Evolutionary conservation across 1,140 invertebrate genomes (phyloP).

Genomic region (Aradophagus sp.): DNA sequence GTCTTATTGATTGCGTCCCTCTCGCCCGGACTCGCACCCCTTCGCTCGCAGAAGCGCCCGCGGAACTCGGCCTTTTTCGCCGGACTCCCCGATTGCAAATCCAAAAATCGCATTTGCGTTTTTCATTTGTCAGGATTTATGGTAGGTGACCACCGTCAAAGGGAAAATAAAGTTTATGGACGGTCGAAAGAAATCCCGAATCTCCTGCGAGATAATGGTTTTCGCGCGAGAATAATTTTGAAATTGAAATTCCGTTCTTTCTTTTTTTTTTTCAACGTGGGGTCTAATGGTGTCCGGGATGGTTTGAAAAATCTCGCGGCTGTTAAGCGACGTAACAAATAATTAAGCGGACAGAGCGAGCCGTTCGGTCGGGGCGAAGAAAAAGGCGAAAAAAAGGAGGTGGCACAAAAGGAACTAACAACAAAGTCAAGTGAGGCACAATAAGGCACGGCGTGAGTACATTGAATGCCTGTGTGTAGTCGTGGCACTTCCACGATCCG

Average conservation of each 20-base stretch:
- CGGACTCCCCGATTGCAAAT: conserved; percentile 46
- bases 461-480: conserved; percentile 68
- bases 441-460: conserved; percentile 71
- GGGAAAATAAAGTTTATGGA: too few relatives aligned
- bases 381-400: conserved; percentile 47
- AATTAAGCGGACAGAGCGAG: conserved; percentile 62
- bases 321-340: conserved; percentile 63
- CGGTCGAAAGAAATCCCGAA: not conserved
- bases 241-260: too few relatives aligned
- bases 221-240: too few relatives aligned
- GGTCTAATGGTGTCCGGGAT: conserved; percentile 8
- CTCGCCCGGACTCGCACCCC: conserved; percentile 53
- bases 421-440: conserved; percentile 73
- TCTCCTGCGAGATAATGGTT: too few relatives aligned
- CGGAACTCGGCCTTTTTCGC: conserved; percentile 38
- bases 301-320: conserved; percentile 60
- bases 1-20: conserved; percentile 74
- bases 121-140: conserved; percentile 71
- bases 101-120: conserved; percentile 62
- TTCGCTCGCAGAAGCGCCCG: conserved; percentile 64
- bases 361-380: conserved; percentile 40
- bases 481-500: conserved; percentile 49
- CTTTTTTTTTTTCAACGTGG: too few relatives aligned
- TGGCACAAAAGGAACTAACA: conserved; percentile 68
- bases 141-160: conserved; percentile 26